Base-by-base conservation (phyloP, 2,113 vertebrate genomes). In the Argyrosomus japonicus region DNA sequence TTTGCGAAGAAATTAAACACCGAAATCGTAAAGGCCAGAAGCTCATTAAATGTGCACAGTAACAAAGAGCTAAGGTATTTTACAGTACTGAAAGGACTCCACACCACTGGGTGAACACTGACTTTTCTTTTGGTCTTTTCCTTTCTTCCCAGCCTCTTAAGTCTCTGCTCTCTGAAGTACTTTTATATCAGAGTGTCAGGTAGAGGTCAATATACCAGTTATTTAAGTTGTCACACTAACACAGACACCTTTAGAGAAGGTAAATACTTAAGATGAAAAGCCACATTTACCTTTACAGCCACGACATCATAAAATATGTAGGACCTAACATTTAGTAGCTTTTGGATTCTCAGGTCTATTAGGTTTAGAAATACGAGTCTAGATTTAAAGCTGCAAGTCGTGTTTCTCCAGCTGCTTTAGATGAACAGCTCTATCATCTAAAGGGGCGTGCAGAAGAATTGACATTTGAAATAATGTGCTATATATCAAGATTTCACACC, bases 151-250 rank as follows among this genome's bases (percentile, higher is more conserved):
- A 63, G 65, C 23, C 57, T 63, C 75, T 48, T 45, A 43, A 36
- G 32, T 36, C 21, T 0, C 50, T 6, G 27, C 76, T 77, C 61
- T 70, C 60, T 56, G 32, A 60, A 73, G 65, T 63, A 72, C 64
- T 90, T 90, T 90, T 67, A 78, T 79, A 83, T 90, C 75, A 80
- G 68, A 70, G 65, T 73, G 80, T 45, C 50, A 79, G 72, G 67
- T 50, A 54, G 53, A 72, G 57, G 77, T 79, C 75, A 83, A 81
- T 43, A 54, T 15, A 27, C 10, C 13, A 5, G 19, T 68, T 21
- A 58, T 68, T 77, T 29, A 19, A 78, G 25, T 60, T 75, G 81
- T 77, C 79, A 81, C 40, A 63, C 47, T 50, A 71, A 36, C 58
- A 57, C 45, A 62, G 40, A 75, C n/a, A 25, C 10, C 47, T 70